These are phyloP conservation scores for Sparidentex hasta DNA, from an alignment of 2,797 vertebrate genomes.

Conservation along the genomic window DNA sequence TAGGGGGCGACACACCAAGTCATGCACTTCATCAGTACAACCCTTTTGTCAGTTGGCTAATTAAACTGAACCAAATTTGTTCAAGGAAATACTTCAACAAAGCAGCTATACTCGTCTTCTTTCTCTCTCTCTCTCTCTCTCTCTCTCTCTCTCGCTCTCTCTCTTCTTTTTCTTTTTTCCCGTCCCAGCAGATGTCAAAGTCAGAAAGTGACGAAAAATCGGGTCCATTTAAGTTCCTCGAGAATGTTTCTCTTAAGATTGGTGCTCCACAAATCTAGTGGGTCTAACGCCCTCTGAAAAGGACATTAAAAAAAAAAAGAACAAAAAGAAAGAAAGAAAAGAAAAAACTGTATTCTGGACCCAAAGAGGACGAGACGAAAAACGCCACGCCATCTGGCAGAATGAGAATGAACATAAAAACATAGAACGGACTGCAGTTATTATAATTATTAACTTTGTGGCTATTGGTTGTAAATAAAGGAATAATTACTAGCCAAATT, in stretches of 20 bases:
- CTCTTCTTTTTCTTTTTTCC: slow-evolving; percentile 24
- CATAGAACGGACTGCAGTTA: slow-evolving; percentile 75
- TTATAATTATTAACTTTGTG: slow-evolving; percentile 85
- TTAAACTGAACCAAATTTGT: slow-evolving; percentile 37
- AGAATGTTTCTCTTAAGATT: slow-evolving; percentile 65
- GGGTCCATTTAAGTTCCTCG: slow-evolving; percentile 53
- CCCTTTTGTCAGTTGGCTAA: slow-evolving; percentile 43
- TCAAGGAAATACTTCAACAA: slow-evolving; percentile 58
- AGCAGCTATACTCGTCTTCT: slow-evolving; percentile 65
- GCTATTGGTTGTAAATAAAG: slow-evolving; percentile 90
- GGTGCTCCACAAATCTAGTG: slow-evolving; percentile 69
- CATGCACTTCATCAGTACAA: slow-evolving; percentile 55
- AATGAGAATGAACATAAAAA: slow-evolving; percentile 58
- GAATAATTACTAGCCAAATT: slow-evolving; percentile 91
- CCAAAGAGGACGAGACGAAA: slow-evolving; percentile 61
- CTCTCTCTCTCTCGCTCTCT: background rate
- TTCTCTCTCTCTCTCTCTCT: background rate
- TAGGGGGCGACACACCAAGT: slow-evolving; percentile 44
- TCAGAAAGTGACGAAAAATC: slow-evolving; percentile 30
- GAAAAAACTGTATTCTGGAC: slow-evolving; percentile 47
- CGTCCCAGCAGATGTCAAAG: slow-evolving; percentile 50
- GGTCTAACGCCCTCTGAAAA: slow-evolving; percentile 43
- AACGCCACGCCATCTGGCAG: slow-evolving; percentile 46
- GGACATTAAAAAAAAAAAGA: slow-evolving; percentile 18
- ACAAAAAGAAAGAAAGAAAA: background rate